These are phyloP conservation scores for Brachymystax lenok DNA, from an alignment of 2,797 vertebrate species.

Conservation along the genomic window DNA sequence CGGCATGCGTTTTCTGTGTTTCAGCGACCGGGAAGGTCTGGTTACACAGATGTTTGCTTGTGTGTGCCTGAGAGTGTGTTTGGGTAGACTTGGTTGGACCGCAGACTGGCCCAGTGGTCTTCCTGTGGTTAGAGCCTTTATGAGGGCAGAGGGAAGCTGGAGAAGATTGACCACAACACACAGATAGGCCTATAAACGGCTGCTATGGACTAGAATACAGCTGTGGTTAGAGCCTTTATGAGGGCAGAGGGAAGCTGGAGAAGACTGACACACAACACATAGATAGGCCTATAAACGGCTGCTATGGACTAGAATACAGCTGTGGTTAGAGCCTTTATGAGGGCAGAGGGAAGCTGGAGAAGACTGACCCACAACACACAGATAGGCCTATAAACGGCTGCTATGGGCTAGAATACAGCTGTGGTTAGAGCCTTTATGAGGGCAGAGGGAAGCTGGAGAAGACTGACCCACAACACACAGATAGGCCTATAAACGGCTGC, in stretches of 20 bases:
- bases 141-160: slow-evolving; percentile 16
- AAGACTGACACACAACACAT: too few relatives aligned
- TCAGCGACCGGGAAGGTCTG: not conserved
- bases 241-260: too few relatives aligned
- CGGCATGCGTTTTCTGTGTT: slow-evolving; percentile 2
- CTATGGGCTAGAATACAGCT: too few relatives aligned
- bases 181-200: too few relatives aligned
- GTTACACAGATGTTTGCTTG: not conserved
- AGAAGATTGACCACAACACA: not conserved
- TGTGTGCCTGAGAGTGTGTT: not conserved
- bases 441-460: slow-evolving; percentile 13
- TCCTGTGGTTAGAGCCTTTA: slow-evolving; percentile 31
- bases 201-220: too few relatives aligned
- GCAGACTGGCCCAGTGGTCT: slow-evolving; percentile 13
- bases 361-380: slow-evolving; percentile 13
- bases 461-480: slow-evolving; percentile 20
- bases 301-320: too few relatives aligned
- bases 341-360: too few relatives aligned
- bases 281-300: too few relatives aligned
- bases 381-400: slow-evolving; percentile 24
- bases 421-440: slow-evolving; percentile 18
- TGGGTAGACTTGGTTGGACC: slow-evolving; percentile 15
- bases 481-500: slow-evolving; percentile 24
- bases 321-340: too few relatives aligned
- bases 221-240: too few relatives aligned